Base-by-base conservation (phyloP, 2,888 invertebrate genomes). In the Nematopogon swammerdamellus region DNA sequence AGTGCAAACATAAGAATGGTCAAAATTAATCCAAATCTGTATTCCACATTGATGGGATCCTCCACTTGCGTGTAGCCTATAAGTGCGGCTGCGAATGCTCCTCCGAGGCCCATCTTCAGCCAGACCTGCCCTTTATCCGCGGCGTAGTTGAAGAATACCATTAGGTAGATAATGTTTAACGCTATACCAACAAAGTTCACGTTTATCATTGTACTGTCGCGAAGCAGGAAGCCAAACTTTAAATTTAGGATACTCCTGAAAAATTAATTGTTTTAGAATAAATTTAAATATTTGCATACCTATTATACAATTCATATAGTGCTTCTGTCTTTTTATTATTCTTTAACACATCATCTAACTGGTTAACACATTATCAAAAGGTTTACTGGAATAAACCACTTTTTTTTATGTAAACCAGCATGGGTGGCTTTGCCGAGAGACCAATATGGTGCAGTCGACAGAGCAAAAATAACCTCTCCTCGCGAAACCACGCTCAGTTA, bases 101-200 rank as follows among this genome's bases (percentile, higher is more conserved):
- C 70, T 1, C 81, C 79, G 48, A 84, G 66, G 0, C 83, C 83
- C 16, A 85, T 60, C 58, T 86, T 82, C 8, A 70, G 67, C 80
- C 85, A 82, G 1, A 85, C 73, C 54, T 67, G 64, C 47, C 67
- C 61, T 63, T 82, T 84, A 49, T 80, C 68, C 6, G 80, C 69
- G 0, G 88, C 72, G 61, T 86, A 92, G 49, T 80, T 62, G 63
- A 85, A 89, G 70, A 84, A 95, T 49, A 88, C 70, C 53, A 80
- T 54, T 52, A 86, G 67, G 64, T 92, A 95, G 3, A 83, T 52
- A 2, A 84, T 62, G 65, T 90, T 93, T 48, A 91, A 71, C 0
- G 82, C 68, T 52, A 89, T 72, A 53, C 92, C 93, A 59, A 87
- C 83, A 47, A 88, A 62, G 68, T 94, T 95, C 18, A 92, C 89